Conservation (phyloP, 2,797 vertebrate genomes). For the Kryptopterus vitreolus region DNA sequence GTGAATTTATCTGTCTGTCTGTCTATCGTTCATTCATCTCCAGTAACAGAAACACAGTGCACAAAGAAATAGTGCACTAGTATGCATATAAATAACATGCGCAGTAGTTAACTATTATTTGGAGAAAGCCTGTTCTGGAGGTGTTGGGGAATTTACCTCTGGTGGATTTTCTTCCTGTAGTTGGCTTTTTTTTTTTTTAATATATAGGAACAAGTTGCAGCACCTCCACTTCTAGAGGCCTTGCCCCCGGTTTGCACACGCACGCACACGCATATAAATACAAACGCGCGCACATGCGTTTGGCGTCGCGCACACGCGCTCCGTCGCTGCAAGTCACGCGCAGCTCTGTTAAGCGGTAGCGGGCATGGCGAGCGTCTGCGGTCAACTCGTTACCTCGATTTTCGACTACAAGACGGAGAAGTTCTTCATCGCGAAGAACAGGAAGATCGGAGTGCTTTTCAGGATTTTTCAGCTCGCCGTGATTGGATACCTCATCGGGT, state of each 20-base stretch:
- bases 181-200: no score
- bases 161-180: no score
- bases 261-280: neutral
- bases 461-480: conserved; percentile 86
- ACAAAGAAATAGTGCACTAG: no score
- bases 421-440: conserved; percentile 92
- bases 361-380: conserved; percentile 72
- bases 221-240: neutral
- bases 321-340: neutral
- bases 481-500: conserved; percentile 85
- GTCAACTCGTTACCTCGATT: conserved; percentile 75
- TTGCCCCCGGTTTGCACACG: neutral
- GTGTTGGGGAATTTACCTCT: no score
- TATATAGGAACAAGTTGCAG: neutral
- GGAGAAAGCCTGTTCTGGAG: no score
- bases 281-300: neutral
- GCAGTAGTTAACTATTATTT: no score
- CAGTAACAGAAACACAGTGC: no score
- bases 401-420: conserved; percentile 96
- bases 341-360: no score
- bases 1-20: no score
- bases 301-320: neutral
- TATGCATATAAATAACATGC: no score
- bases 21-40: no score
- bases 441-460: conserved; percentile 89